These are phyloP conservation scores for Silvanus unidentatus DNA, from an alignment of 2,888 invertebrate species.

Conservation along the genomic window DNA sequence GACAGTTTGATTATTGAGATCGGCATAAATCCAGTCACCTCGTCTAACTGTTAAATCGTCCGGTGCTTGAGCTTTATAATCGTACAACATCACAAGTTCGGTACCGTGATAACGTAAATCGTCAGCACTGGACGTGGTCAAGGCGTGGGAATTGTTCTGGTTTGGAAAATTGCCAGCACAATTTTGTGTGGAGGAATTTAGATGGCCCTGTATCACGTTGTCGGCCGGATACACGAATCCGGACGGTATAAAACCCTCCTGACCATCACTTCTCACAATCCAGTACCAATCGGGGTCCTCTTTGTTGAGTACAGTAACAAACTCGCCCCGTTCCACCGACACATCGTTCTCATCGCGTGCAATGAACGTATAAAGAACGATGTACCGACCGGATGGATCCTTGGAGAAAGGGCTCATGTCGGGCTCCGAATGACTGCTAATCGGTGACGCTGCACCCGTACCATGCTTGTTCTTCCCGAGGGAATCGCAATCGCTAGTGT, in stretches of 20 bases:
- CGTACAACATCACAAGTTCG: conserved; percentile 89
- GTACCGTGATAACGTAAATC: conserved; percentile 81
- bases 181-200: conserved; percentile 38
- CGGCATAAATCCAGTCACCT: conserved; percentile 94
- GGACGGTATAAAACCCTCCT: conserved; percentile 93
- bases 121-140: conserved; percentile 44
- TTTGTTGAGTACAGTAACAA: conserved; percentile 88
- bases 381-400: conserved; percentile 84
- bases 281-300: conserved; percentile 97
- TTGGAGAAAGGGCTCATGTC: conserved; percentile 67
- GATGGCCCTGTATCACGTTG: conserved; percentile 62
- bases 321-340: conserved; percentile 87
- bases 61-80: conserved; percentile 92
- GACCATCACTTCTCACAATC: conserved; percentile 87
- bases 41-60: conserved; percentile 86
- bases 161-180: conserved; percentile 33
- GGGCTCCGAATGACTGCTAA: conserved; percentile 50
- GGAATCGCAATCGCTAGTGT: conserved; percentile 58
- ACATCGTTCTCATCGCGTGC: conserved; percentile 92
- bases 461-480: conserved; percentile 51
- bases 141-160: conserved; percentile 33
- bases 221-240: conserved; percentile 89
- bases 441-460: conserved; percentile 46
- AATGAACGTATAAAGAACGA: conserved; percentile 88
- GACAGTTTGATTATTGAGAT: conserved; percentile 86